Evolutionary conservation across 1,140 invertebrate genomes (phyloP), one percentile per base, ranked within the genome.

Genomic region (Solenopsis invicta): DNA sequence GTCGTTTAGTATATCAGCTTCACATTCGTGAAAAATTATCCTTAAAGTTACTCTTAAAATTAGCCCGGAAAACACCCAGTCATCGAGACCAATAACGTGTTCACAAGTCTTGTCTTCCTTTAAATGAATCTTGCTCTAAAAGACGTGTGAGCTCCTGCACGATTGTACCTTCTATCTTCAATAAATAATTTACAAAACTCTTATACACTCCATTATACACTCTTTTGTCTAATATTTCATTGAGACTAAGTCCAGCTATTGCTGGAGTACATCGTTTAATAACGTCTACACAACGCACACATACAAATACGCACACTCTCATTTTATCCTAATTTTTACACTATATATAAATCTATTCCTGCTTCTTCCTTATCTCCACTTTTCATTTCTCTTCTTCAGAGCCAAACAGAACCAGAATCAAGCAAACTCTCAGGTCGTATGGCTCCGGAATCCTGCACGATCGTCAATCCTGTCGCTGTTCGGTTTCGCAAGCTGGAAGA

Each of bases 131-230:
- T 16, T 77, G 24, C 41, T 64, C 10, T n/a, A 64, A 64, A 24
- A 1, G 9, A 9, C 21, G 5, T 54, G 18, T 41, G n/a, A 52
- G 9, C 9, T 41, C 16, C 9, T 24, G 48, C 48, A 18, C n/a
- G 9, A 24, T 52, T 54, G 48, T 69, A 52, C 2, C 41, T 29
- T 78, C 6, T 34, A 3, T 71, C 1, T 12, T 59, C 41, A 78
- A 78, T 80, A 69, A 80, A 80, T 80, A 80, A 54, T 52, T 80
- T 50, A 67, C n/a, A 21, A 67, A 67, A 66, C 13, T 29, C 29
- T 29, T 29, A 29, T 29, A 29, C 29, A 29, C 29, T 80, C 48
- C 45, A 37, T 45, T 69, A 67, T 54, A 67, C 16, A 52, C 29
- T 67, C 48, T 69, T 21, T 48, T 21, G 12, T 67, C 16, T 64